phyloP scores from a whole-genome alignment of 2,797 vertebrate species.

The Acanthis flammea region DNA sequence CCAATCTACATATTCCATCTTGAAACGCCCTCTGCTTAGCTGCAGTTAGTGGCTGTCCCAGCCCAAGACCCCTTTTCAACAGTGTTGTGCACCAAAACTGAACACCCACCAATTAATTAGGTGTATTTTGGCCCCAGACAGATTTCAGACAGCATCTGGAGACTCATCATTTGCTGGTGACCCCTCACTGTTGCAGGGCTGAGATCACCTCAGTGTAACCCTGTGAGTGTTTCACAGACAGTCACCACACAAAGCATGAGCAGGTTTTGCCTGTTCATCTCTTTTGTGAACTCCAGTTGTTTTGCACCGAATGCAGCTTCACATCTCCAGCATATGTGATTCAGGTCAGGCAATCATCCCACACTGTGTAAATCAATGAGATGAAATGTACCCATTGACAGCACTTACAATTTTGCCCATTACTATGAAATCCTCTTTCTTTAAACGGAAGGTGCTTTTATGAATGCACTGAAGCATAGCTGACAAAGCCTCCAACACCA shows the following conservation, averaged over 20 bases:
- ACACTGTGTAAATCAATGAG: slow-evolving; percentile 48
- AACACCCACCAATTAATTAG: not conserved
- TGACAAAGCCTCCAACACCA: slow-evolving; percentile 4
- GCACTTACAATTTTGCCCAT: slow-evolving; percentile 30
- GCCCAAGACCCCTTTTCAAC: not conserved
- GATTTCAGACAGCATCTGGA: not conserved
- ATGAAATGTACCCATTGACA: slow-evolving; percentile 58
- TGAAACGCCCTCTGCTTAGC: not conserved
- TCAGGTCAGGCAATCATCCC: slow-evolving; percentile 42
- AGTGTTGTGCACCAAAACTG: not conserved
- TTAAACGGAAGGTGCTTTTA: slow-evolving; percentile 37
- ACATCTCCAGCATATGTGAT: not conserved
- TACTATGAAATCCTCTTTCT: slow-evolving; percentile 58
- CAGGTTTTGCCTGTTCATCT: not conserved
- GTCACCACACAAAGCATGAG: not conserved
- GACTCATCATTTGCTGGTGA: not conserved
- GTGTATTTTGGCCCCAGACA: not conserved
- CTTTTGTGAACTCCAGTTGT: not conserved
- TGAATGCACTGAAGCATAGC: slow-evolving; percentile 33
- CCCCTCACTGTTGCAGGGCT: not conserved
- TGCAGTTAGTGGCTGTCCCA: not conserved
- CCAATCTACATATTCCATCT: not conserved
- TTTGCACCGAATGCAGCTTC: not conserved
- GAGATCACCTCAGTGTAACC: not conserved
- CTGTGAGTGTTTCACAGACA: not conserved